A percentile compares a stretch with the other conserved stretches of the same genome.
phyloP scores from a whole-genome alignment of 2,113 vertebrate genomes.

The Embiotoca jacksoni region DNA sequence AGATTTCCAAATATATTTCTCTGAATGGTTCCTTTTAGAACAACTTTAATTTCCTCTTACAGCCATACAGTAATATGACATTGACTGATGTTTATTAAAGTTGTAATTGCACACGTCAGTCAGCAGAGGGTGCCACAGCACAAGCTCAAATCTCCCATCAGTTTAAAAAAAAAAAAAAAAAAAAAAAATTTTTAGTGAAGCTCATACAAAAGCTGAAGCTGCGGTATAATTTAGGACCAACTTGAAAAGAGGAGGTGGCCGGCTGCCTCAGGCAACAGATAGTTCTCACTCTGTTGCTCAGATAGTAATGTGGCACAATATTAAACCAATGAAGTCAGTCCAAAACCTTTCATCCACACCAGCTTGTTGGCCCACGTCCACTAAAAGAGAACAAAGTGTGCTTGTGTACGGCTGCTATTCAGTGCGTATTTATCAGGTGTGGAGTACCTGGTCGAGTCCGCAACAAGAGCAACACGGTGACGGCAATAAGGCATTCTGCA shows the following conservation, averaged over 20 bases:
- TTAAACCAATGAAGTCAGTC: neutral
- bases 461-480: slow-evolving; percentile 28
- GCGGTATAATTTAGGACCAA: neutral
- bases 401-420: neutral
- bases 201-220: neutral
- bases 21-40: too few species aligned
- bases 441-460: slow-evolving; percentile 23
- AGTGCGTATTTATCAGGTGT: slow-evolving; percentile 44
- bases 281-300: neutral
- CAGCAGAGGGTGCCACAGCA: slow-evolving; percentile 38
- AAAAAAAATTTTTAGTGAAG: neutral
- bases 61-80: too few species aligned
- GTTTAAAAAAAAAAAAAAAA: neutral
- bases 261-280: neutral
- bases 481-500: slow-evolving; percentile 46
- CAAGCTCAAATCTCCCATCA: neutral
- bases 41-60: too few species aligned
- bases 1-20: neutral
- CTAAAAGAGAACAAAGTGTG: neutral
- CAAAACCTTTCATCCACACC: neutral
- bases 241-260: neutral
- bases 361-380: neutral
- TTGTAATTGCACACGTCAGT: slow-evolving; percentile 30
- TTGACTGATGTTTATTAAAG: neutral
- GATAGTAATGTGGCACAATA: neutral